Evolutionary conservation across 2,888 invertebrate genomes (phyloP), one percentile per base, ranked within the genome.

Genomic region (Morpho deidamia): DNA sequence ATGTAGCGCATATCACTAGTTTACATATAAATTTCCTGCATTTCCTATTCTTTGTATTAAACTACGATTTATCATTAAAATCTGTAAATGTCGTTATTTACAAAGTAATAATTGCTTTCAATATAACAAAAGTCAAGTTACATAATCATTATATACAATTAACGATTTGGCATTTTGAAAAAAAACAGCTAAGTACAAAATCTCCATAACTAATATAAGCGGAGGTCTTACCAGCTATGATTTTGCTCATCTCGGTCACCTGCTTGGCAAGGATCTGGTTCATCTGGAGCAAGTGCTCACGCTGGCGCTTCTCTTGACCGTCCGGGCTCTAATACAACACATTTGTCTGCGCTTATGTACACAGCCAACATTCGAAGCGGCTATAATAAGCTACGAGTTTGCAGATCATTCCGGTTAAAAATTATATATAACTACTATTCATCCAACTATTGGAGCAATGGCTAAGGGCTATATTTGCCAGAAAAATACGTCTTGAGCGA

Each of bases 191-290:
- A 49, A 41, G 4, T 23, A 23, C 23, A 42, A 56, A 55, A 59
- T 44, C 56, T 59, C 62, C 62, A 49, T 55, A 62, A 59, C 61
- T 62, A 63, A 53, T 45, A 62, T 50, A 59, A 64, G 66, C 67
- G 51, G 58, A 40, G 11, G 62, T 87, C 92, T 91, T 92, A 97
- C 97, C 97, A 85, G 98, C 97, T 69, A 97, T 97, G 78, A 96
- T 95, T 92, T 97, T 96, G 90, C 97, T 97, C 92, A 96, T 96
- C 87, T 96, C 96, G 92, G 97, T 97, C 69, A 97, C 97, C 91
- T 96, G 96, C 80, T 96, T 95, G 58, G 97, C 98, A 68, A 98
- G 91, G 69, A 97, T 95, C 87, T 97, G 97, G 90, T 96, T 96
- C 70, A 98, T 91, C 76, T 96, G 96, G 59, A 98, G 91, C 69